A percentile compares a stretch with the other conserved stretches of the same genome.
These are phyloP conservation scores for Drosophila baimaii DNA, from an alignment of 1,140 invertebrate genomes.

Conservation along the genomic window DNA sequence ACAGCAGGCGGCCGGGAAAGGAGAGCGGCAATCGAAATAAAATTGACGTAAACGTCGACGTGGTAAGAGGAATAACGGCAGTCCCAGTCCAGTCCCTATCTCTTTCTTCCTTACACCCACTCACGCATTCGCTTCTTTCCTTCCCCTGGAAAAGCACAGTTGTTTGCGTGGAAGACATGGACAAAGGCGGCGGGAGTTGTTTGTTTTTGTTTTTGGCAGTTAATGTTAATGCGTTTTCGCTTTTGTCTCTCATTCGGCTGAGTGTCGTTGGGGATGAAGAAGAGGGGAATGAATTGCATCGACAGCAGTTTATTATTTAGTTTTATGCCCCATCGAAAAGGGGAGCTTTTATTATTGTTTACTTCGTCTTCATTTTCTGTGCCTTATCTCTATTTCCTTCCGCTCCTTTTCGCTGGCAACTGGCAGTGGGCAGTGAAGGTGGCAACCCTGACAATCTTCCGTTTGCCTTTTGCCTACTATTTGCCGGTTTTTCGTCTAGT, in stretches of 20 bases:
- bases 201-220: conserved; percentile 75
- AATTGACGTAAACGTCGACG: conserved; percentile 74
- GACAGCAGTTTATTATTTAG: conserved; percentile 63
- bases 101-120: conserved; percentile 4
- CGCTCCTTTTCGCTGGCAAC: neutral
- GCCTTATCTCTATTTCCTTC: conserved; percentile 53
- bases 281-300: conserved; percentile 46
- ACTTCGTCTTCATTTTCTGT: conserved; percentile 63
- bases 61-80: conserved; percentile 63
- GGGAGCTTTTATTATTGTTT: conserved; percentile 70
- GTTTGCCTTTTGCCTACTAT: conserved; percentile 23
- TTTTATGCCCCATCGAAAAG: conserved; percentile 36
- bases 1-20: conserved; percentile 29
- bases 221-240: conserved; percentile 74
- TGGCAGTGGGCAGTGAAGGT: conserved; percentile 1
- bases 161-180: conserved; percentile 7
- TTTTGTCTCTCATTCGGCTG: conserved; percentile 52
- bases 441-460: conserved; percentile 25
- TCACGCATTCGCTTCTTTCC: conserved; percentile 26
- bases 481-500: conserved; percentile 53
- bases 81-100: conserved; percentile 1
- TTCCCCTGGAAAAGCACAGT: conserved; percentile 40
- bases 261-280: neutral
- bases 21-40: conserved; percentile 63
- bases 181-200: conserved; percentile 35